Evolutionary conservation across 2,797 vertebrate species (phyloP), one percentile per base, ranked within the genome.

Genomic region (Scleropages formosus): DNA sequence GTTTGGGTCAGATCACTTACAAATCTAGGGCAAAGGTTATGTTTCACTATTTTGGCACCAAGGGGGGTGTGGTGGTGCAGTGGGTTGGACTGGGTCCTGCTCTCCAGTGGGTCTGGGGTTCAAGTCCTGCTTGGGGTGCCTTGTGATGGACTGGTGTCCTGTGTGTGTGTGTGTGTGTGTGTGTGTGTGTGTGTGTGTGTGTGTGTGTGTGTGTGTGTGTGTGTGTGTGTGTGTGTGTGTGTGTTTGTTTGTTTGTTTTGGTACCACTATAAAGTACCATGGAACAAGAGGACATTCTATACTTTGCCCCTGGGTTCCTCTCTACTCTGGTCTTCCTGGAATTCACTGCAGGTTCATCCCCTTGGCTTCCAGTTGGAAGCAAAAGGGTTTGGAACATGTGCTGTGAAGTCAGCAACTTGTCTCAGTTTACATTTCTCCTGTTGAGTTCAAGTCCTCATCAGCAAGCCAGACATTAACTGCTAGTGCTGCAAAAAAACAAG

Each of bases 401-500:
- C 24, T 15, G 53, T 31, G 49, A 22, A 20, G 8, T 71, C 69
- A 71, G 49, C 51, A 44, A 47, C 47, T 13, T 16, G 69, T 39
- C 49, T 71, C 69, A 71, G 26, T 71, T 59, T 71, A 71, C 69
- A 71, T 53, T 16, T 56, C 22, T 58, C 26, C 68, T 8, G 68
- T 53, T 13, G 49, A 46, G 22, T 71, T 49, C 68, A 56, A 71
- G 68, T 56, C 69, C 51, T 71, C 27, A 24, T 49, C 69, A 58
- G 49, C n/a, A 18, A 49, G 24, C n/a, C 26, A 56, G 39, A 71
- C 58, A 71, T 71, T 71, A 71, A 39, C 69, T 71, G 69, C n/a
- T 31, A n/a, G 69, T 22, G 20, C 69, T 71, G 49, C 56, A 8
- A 24, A 58, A 51, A 15, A 15, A n/a, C 39, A 26, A 31, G 12